Evolutionary conservation across 2,888 invertebrate species (phyloP).

Genomic region (Aporophyla nigra): DNA sequence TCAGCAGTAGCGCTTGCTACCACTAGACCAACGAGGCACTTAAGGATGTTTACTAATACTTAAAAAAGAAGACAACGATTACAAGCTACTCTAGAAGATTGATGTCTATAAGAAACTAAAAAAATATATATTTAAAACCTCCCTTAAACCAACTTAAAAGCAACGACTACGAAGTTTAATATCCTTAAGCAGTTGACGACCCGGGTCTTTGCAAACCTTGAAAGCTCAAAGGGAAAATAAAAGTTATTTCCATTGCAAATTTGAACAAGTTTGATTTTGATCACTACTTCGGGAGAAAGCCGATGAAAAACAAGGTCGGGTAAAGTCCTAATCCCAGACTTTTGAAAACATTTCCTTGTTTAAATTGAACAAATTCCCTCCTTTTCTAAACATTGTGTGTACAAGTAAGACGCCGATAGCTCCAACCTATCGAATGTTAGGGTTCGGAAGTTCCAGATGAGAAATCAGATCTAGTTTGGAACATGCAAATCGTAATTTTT

Average conservation of each 20-base stretch:
- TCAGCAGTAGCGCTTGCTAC: no score
- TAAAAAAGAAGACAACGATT: not conserved
- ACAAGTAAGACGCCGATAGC: conserved; percentile 24
- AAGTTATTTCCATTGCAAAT: conserved; percentile 84
- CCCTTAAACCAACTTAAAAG: conserved; percentile 67
- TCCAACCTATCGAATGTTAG: conserved; percentile 32
- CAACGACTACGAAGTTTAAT: conserved; percentile 76
- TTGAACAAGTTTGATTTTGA: conserved; percentile 82
- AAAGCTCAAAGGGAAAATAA: conserved; percentile 84
- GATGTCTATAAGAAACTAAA: conserved; percentile 40
- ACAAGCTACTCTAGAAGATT: conserved; percentile 13
- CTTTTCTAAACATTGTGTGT: conserved; percentile 35
- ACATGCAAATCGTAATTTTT: conserved; percentile 74
- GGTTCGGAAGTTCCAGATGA: conserved; percentile 29
- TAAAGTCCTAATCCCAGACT: conserved; percentile 53
- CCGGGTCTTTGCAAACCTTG: conserved; percentile 76
- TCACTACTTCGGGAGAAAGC: conserved; percentile 77
- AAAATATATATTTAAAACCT: conserved; percentile 50
- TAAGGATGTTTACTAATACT: not conserved
- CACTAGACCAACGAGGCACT: no score
- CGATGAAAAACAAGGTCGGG: conserved; percentile 74
- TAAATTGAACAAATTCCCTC: conserved; percentile 43
- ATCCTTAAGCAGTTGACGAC: conserved; percentile 81
- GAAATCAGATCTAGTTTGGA: conserved; percentile 65
- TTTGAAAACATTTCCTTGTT: conserved; percentile 56